These are phyloP conservation scores for Dinothrombium tinctorium DNA, from an alignment of 1,140 invertebrate species.

Conservation along the genomic window DNA sequence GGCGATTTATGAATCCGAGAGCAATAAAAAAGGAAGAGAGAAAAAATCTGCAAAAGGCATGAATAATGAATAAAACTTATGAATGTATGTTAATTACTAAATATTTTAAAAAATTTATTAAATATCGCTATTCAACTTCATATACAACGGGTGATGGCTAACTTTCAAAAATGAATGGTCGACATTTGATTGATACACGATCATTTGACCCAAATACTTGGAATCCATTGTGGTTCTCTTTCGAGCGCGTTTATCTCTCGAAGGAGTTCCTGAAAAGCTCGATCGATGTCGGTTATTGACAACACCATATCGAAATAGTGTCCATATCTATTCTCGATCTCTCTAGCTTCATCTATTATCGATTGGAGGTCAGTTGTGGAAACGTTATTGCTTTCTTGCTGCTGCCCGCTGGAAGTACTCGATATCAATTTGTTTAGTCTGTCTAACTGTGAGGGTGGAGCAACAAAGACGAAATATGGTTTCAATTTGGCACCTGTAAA, in stretches of 20 bases:
- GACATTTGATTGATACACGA: no score
- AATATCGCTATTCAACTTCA: no score
- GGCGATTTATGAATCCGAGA: no score
- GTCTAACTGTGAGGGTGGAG: constrained; percentile 25
- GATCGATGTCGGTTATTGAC: constrained; percentile 25
- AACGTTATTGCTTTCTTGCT: neutral
- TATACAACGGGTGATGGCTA: no score
- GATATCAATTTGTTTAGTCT: constrained; percentile 8
- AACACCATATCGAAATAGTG: constrained; percentile 28
- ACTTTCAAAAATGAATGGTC: no score
- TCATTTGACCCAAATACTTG: constrained; percentile 21
- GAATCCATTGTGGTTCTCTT: constrained; percentile 30
- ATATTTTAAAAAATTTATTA: no score
- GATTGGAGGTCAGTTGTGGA: constrained; percentile 19
- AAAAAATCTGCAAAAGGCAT: no score
- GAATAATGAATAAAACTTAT: no score
- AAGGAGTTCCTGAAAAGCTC: constrained; percentile 26
- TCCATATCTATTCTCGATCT: constrained; percentile 27
- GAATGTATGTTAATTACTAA: no score
- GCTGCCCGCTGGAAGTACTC: neutral
- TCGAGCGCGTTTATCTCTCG: constrained; percentile 26
- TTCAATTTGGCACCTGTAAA: constrained; percentile 37
- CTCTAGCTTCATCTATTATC: constrained; percentile 25
- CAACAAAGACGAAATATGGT: constrained; percentile 29
- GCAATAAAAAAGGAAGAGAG: no score